Percentiles rank a stretch among this genome's conserved stretches.
phyloP scores from a whole-genome alignment of 2,888 invertebrate genomes.

The Pristionchus mayeri region DNA sequence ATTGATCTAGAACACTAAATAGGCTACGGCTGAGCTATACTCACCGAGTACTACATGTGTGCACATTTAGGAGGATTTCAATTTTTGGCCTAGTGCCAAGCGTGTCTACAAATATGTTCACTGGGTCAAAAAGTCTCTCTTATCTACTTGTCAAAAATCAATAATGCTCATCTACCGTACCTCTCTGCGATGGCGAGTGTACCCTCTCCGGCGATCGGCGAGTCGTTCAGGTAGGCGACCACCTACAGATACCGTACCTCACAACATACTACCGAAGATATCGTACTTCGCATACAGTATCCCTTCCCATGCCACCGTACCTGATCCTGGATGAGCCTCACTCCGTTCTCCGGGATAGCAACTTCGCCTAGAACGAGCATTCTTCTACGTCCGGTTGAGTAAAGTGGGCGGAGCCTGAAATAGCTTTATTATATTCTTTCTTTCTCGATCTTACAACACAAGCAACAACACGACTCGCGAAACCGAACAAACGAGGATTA shows the following conservation, averaged over 20 bases:
- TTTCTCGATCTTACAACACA: neutral
- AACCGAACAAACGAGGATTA: neutral
- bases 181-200: slow-evolving; percentile 66
- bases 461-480: neutral
- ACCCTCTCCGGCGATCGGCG: slow-evolving; percentile 65
- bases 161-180: no score
- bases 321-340: slow-evolving; percentile 62
- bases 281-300: neutral
- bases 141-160: no score
- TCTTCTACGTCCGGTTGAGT: no score
- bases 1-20: no score
- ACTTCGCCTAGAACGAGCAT: slow-evolving; percentile 60
- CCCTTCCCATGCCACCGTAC: slow-evolving; percentile 52
- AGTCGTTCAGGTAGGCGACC: slow-evolving; percentile 59
- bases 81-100: no score
- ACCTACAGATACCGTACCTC: neutral
- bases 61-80: no score
- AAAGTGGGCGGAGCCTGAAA: no score
- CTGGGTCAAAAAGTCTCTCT: no score
- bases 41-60: no score
- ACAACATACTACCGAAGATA: neutral
- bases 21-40: no score
- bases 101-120: no score
- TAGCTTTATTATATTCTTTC: no score
- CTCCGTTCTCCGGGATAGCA: slow-evolving; percentile 61